These are phyloP conservation scores for Xestia c-nigrum DNA, from an alignment of 2,888 invertebrate genomes.

Conservation along the genomic window DNA sequence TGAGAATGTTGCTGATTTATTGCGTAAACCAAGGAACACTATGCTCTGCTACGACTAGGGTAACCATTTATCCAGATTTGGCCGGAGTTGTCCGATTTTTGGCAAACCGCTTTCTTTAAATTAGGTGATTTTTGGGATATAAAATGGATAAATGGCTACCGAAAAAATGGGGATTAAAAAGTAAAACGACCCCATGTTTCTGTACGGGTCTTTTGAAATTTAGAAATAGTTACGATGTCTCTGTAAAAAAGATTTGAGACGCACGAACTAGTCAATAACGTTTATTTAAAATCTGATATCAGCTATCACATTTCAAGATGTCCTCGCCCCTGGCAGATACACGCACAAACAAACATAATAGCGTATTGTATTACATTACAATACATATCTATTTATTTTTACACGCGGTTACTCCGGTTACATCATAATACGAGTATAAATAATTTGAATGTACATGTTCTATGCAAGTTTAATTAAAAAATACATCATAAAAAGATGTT, in stretches of 20 bases:
- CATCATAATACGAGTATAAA: constrained; percentile 21
- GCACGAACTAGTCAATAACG: background rate
- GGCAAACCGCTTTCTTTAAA: no score
- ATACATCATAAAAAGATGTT: constrained; percentile 27
- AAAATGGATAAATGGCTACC: background rate
- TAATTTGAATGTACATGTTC: constrained; percentile 36
- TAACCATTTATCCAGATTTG: background rate
- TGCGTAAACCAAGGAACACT: background rate
- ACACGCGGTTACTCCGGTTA: constrained; percentile 33
- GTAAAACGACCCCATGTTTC: background rate
- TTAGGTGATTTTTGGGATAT: background rate
- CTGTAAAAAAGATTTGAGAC: background rate
- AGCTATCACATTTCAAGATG: constrained; percentile 44
- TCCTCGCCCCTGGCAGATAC: constrained; percentile 46
- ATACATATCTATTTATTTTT: constrained; percentile 22
- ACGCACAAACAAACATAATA: constrained; percentile 26
- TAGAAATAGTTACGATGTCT: background rate
- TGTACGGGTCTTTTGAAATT: background rate
- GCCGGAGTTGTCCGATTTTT: background rate
- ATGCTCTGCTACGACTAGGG: background rate
- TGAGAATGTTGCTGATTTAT: background rate
- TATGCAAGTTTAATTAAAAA: constrained; percentile 36
- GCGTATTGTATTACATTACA: constrained; percentile 40
- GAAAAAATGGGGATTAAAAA: background rate
- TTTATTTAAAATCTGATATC: constrained; percentile 21